Conservation (phyloP, 1,140 invertebrate genomes). For the Sweltsa coloradensis region DNA sequence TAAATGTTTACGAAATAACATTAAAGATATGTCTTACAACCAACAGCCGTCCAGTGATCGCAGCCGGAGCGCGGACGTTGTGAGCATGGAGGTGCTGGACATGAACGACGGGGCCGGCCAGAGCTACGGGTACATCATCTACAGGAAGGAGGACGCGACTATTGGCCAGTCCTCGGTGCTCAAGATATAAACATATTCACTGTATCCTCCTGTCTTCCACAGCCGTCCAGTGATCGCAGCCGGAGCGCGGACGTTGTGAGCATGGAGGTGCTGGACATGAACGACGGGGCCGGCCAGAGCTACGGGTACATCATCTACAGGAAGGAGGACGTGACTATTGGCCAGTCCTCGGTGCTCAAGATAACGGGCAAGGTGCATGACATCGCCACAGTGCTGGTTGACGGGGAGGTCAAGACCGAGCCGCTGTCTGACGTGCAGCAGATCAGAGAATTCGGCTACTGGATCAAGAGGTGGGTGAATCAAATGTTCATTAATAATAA, state of each 20-base stretch:
- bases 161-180: conserved; percentile 18
- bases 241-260: conserved; percentile 24
- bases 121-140: conserved; percentile 43
- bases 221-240: too few species aligned
- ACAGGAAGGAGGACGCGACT: conserved; percentile 26
- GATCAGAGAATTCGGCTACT: conserved; percentile 33
- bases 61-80: conserved; percentile 15
- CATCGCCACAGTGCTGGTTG: conserved; percentile 36
- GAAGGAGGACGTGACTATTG: conserved; percentile 22
- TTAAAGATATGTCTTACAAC: too few species aligned
- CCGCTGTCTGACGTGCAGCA: conserved; percentile 22
- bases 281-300: conserved; percentile 37
- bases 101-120: conserved; percentile 39
- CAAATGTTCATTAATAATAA: too few species aligned
- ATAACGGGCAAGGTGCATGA: conserved; percentile 37
- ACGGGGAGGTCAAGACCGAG: conserved; percentile 29
- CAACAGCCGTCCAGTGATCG: conserved; percentile 11
- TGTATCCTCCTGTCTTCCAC: too few species aligned
- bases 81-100: conserved; percentile 41
- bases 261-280: conserved; percentile 47
- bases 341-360: conserved; percentile 20
- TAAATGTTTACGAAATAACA: too few species aligned
- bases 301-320: conserved; percentile 44
- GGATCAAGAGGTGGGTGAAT: conserved; percentile 29
- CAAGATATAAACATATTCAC: too few species aligned